These are phyloP conservation scores for Kradibia gibbosae DNA, from an alignment of 1,140 invertebrate genomes.

Conservation along the genomic window DNA sequence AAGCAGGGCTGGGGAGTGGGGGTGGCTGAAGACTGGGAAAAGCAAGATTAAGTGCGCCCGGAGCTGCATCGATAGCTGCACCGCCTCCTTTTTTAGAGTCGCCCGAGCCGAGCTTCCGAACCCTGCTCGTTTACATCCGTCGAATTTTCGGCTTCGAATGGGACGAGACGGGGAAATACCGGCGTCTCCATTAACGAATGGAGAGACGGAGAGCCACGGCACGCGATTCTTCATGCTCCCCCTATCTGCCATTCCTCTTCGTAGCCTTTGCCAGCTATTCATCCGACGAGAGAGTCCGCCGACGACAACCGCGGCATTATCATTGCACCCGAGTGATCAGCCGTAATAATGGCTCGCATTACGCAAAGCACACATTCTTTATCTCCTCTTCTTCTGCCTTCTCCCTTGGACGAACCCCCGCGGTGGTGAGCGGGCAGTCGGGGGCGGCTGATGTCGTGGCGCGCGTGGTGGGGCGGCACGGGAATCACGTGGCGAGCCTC, in stretches of 20 bases:
- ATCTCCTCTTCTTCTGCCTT: conserved; percentile 7
- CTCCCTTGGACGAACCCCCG: background rate
- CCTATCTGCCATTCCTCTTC: background rate
- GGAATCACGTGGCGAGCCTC: background rate
- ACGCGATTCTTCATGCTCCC: background rate
- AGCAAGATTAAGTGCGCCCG: too few relatives aligned
- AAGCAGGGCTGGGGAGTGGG: too few relatives aligned
- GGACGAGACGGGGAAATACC: background rate
- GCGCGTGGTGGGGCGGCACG: background rate
- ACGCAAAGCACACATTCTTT: conserved; percentile 45
- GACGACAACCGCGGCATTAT: conserved; percentile 13
- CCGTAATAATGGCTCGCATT: conserved; percentile 45
- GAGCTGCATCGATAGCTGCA: too few relatives aligned
- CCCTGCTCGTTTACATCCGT: too few relatives aligned
- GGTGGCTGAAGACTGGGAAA: too few relatives aligned
- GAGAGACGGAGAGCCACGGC: background rate
- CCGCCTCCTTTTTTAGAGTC: too few relatives aligned
- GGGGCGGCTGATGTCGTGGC: background rate
- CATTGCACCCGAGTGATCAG: conserved; percentile 31
- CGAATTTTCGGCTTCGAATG: background rate
- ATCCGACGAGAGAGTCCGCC: background rate
- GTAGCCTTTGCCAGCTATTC: background rate
- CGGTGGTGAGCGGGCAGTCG: background rate
- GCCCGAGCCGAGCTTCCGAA: too few relatives aligned
- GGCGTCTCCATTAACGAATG: background rate